Percentiles rank a stretch among this genome's conserved stretches.
These are phyloP conservation scores for Lipotes vexillifer DNA, from an alignment of 2,113 vertebrate genomes.

Conservation along the genomic window DNA sequence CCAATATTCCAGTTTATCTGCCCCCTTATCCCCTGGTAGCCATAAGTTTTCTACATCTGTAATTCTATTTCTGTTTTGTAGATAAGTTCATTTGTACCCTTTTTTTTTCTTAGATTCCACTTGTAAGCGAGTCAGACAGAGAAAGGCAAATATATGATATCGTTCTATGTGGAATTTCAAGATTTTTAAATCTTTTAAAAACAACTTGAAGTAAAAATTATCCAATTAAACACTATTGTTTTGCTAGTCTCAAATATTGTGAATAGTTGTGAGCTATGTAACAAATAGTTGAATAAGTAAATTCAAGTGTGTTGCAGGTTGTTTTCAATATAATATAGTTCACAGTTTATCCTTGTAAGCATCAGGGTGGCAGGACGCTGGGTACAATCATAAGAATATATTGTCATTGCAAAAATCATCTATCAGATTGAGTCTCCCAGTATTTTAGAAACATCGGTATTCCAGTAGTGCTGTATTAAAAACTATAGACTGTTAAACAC, in stretches of 20 bases:
- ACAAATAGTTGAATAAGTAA: not conserved
- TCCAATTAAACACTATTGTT: not conserved
- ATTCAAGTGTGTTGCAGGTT: not conserved
- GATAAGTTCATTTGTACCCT: no score
- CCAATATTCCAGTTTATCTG: no score
- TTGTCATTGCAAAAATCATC: not conserved
- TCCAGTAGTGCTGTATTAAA: not conserved
- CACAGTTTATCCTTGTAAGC: not conserved
- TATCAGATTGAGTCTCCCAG: not conserved
- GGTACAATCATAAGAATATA: not conserved
- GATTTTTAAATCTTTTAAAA: not conserved
- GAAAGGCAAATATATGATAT: no score
- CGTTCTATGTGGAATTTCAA: not conserved
- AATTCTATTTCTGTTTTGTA: no score
- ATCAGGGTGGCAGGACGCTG: not conserved
- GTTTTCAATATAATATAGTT: not conserved
- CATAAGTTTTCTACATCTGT: no score
- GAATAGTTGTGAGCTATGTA: not conserved
- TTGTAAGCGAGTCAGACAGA: no score
- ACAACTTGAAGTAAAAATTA: not conserved
- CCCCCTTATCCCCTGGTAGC: no score
- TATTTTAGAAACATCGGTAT: not conserved
- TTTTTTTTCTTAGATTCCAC: no score
- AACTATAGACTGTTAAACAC: not conserved
- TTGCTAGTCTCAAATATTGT: not conserved